Evolutionary conservation across 2,888 invertebrate genomes (phyloP).

Genomic region (Empis stercorea): DNA sequence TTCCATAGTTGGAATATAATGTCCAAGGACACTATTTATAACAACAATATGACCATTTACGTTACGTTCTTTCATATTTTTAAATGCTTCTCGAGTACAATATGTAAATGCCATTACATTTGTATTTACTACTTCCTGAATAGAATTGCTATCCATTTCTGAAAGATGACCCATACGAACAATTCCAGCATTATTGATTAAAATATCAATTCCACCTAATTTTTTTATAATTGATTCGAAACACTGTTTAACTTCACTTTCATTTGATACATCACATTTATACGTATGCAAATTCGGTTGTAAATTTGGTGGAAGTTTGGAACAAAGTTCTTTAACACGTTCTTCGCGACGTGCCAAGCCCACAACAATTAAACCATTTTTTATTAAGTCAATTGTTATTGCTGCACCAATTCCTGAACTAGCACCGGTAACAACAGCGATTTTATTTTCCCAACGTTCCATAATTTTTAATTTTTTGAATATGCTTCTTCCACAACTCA

Average conservation of each 20-base stretch:
- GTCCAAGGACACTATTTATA: conserved; percentile 34
- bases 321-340: conserved; percentile 21
- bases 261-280: conserved; percentile 37
- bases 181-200: conserved; percentile 47
- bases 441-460: conserved; percentile 48
- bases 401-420: conserved; percentile 42
- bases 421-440: conserved; percentile 47
- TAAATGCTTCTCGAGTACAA: conserved; percentile 38
- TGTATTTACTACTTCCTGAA: conserved; percentile 33
- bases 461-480: too few relatives aligned
- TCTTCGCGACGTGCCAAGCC: conserved; percentile 34
- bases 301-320: conserved; percentile 15
- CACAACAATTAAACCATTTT: conserved; percentile 38
- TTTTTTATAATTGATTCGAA: conserved; percentile 38
- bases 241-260: conserved; percentile 38
- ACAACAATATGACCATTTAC: conserved; percentile 40
- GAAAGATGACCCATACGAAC: conserved; percentile 18
- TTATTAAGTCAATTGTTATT: conserved; percentile 28
- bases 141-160: conserved; percentile 18
- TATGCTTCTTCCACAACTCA: too few relatives aligned
- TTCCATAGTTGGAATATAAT: conserved; percentile 17
- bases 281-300: conserved; percentile 14
- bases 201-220: conserved; percentile 41
- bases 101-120: conserved; percentile 38
- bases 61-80: conserved; percentile 37